Conservation (phyloP, 2,113 vertebrate genomes). For the Hyperoodon ampullatus region DNA sequence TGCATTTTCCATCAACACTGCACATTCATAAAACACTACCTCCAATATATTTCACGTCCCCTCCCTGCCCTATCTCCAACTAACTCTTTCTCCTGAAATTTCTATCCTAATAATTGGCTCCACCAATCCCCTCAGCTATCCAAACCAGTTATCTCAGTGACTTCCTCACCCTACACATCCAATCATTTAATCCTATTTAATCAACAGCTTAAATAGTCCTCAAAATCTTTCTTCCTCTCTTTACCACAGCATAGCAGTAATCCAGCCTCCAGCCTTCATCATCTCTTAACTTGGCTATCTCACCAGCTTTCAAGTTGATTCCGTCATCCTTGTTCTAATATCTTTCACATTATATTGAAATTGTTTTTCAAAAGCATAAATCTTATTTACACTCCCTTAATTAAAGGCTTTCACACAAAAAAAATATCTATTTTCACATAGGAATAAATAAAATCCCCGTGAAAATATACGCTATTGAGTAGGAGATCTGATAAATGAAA, state of each 20-base stretch:
- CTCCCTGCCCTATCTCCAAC: not conserved
- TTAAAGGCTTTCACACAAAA: not conserved
- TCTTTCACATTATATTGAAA: not conserved
- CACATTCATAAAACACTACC: not conserved
- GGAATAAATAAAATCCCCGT: not conserved
- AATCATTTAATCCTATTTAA: not conserved
- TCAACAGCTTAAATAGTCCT: not conserved
- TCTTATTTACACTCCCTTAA: not conserved
- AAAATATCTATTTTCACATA: constrained; percentile 10
- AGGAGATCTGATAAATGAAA: not conserved
- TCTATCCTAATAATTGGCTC: not conserved
- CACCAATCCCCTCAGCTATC: not conserved
- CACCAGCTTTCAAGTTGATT: not conserved
- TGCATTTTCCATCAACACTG: not conserved
- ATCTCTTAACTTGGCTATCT: not conserved
- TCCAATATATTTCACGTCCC: not conserved
- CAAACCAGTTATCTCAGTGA: not conserved
- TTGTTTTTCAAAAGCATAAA: not conserved
- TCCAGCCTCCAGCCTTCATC: not conserved
- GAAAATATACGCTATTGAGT: not conserved
- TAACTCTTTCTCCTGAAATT: not conserved
- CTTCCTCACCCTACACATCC: not conserved
- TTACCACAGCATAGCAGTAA: not conserved
- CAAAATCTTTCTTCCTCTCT: not conserved
- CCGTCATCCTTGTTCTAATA: not conserved